Percentiles rank a stretch among this genome's conserved stretches.
phyloP scores from a whole-genome alignment of 1,140 invertebrate genomes.

The Pissodes strobi region DNA sequence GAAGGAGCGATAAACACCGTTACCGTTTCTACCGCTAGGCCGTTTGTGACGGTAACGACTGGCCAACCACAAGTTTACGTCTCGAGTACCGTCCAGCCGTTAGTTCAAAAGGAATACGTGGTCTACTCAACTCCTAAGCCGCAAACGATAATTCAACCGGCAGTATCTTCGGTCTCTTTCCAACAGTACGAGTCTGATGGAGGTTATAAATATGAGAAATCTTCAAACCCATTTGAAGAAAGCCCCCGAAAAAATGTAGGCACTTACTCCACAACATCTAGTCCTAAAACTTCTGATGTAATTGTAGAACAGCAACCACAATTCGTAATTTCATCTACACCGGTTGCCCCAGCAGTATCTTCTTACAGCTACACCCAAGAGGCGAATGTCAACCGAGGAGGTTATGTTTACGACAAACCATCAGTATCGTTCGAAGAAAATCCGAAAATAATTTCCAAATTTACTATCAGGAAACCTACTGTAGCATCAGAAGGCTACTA shows the following conservation, averaged over 20 bases:
- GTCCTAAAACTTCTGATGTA: conserved; percentile 9
- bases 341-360: conserved; percentile 4
- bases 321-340: conserved; percentile 31
- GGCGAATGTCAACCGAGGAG: background rate
- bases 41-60: conserved; percentile 6
- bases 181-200: conserved; percentile 1
- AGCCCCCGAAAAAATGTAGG: conserved; percentile 1
- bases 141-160: background rate
- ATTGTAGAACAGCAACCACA: conserved; percentile 13
- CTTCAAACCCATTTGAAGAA: conserved; percentile 42
- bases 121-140: conserved; percentile 1
- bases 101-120: background rate
- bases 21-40: conserved; percentile 9
- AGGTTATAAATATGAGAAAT: conserved; percentile 48
- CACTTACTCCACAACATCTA: conserved; percentile 14
- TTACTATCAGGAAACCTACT: conserved; percentile 6
- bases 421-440: too few relatives aligned
- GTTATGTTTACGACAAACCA: conserved; percentile 1
- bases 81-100: conserved; percentile 16
- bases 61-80: conserved; percentile 12
- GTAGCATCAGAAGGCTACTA: background rate
- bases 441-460: background rate
- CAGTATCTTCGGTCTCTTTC: background rate
- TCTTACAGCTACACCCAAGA: conserved; percentile 7
- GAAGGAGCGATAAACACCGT: conserved; percentile 42